phyloP scores from a whole-genome alignment of 2,888 invertebrate species.

The Dolichopus griseipennis region DNA sequence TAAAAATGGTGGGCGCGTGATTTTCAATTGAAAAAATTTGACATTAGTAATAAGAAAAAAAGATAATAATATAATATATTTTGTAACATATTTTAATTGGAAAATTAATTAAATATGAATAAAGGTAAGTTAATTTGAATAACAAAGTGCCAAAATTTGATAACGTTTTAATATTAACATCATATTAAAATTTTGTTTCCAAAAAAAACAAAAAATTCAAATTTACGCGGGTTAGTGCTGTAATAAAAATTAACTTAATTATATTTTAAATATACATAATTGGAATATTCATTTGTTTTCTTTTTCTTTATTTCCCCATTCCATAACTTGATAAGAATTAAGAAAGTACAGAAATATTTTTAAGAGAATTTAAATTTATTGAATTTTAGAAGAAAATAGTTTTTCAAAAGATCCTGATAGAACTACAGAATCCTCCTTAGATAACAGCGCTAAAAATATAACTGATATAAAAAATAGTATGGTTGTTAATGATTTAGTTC shows the following conservation, averaged over 20 bases:
- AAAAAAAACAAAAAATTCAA: neutral
- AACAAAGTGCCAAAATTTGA: too few relatives aligned
- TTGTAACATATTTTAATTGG: neutral
- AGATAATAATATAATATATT: neutral
- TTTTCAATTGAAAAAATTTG: neutral
- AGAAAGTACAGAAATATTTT: too few relatives aligned
- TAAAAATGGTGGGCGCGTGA: conserved; percentile 10
- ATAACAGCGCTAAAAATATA: neutral
- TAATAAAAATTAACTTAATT: neutral
- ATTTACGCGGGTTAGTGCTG: neutral
- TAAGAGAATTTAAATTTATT: too few relatives aligned
- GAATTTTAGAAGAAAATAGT: neutral
- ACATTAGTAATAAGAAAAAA: neutral
- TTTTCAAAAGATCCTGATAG: neutral
- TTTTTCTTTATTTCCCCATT: too few relatives aligned
- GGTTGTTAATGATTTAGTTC: neutral
- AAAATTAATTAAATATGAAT: neutral
- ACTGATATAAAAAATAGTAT: neutral
- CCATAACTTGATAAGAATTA: too few relatives aligned
- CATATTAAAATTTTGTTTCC: neutral
- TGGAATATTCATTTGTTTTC: too few relatives aligned
- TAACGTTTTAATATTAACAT: too few relatives aligned
- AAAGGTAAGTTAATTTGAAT: neutral
- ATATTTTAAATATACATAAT: too few relatives aligned
- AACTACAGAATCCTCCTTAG: neutral